Evolutionary conservation across 2,113 vertebrate species (phyloP).

Genomic region (Hydrochoerus hydrochaeris): DNA sequence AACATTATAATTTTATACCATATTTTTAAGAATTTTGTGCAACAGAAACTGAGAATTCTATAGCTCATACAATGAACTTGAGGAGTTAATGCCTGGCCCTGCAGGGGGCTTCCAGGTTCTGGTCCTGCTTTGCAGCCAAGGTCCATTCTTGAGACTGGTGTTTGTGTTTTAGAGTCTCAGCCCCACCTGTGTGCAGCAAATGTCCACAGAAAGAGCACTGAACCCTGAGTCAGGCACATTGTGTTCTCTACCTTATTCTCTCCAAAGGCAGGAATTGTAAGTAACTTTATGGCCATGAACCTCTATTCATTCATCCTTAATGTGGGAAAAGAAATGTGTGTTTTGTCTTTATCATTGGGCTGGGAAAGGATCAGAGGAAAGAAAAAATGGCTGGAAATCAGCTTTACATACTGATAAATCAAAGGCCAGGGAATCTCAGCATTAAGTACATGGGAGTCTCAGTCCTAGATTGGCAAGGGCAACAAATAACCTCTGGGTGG

Average conservation of each 20-base stretch:
- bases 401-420: neutral
- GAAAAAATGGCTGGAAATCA: neutral
- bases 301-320: neutral
- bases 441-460: neutral
- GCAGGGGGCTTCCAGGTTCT: neutral
- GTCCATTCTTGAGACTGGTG: neutral
- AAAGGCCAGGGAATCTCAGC: neutral
- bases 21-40: neutral
- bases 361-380: neutral
- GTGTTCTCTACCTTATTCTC: neutral
- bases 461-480: neutral
- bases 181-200: too few relatives aligned
- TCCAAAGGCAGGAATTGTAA: neutral
- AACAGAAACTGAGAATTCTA: neutral
- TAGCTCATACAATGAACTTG: neutral
- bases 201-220: neutral
- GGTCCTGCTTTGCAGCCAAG: neutral
- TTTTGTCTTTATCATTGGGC: neutral
- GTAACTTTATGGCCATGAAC: neutral
- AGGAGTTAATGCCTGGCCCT: too few relatives aligned
- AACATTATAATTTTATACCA: neutral
- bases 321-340: neutral
- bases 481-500: fast-evolving
- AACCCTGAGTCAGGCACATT: neutral
- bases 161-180: neutral